Evolutionary conservation across 2,113 vertebrate genomes (phyloP).

Genomic region (Thalassoma bifasciatum): DNA sequence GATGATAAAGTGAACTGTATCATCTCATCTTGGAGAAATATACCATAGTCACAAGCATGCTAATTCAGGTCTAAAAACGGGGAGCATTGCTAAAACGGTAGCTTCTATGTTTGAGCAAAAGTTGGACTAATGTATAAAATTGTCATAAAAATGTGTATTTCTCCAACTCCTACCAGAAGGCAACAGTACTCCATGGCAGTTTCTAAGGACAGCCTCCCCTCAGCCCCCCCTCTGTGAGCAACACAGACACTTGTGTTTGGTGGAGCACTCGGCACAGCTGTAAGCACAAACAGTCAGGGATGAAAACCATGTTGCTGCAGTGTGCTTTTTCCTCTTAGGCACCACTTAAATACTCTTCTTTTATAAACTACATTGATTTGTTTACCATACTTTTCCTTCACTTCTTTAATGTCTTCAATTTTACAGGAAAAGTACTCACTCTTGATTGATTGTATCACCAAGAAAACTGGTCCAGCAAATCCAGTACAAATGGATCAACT

Average conservation of each 20-base stretch:
- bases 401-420: not conserved
- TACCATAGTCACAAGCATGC: not conserved
- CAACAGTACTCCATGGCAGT: not conserved
- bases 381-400: not conserved
- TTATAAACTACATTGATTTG: conserved; percentile 1
- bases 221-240: conserved; percentile 4
- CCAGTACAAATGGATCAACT: not conserved
- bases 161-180: not conserved
- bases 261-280: conserved; percentile 23
- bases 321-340: conserved; percentile 18
- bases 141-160: not conserved
- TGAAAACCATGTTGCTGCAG: not conserved
- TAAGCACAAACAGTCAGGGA: conserved; percentile 6
- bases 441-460: not conserved
- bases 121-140: not conserved
- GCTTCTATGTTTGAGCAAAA: not conserved
- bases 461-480: not conserved
- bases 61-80: too few species aligned
- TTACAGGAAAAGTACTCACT: not conserved
- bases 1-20: not conserved
- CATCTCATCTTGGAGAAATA: not conserved
- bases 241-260: conserved; percentile 8
- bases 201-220: conserved; percentile 14
- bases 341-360: not conserved
- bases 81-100: too few species aligned